Conservation (phyloP, 2,888 invertebrate genomes). For the Ormyrus rosae region DNA sequence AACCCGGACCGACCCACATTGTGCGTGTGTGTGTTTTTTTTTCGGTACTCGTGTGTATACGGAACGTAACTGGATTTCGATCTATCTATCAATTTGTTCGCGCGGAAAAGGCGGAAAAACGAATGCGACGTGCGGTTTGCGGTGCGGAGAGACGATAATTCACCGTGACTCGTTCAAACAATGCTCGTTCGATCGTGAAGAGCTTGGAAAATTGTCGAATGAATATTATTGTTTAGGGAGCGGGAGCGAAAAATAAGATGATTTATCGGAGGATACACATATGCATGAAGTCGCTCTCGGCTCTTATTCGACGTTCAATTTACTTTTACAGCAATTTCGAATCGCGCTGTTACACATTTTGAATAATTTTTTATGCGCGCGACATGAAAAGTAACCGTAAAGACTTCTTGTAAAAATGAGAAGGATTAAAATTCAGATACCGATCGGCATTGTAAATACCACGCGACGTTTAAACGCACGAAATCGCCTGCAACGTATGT, state of each 20-base stretch:
- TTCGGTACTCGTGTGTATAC: background rate
- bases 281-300: no score
- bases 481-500: background rate
- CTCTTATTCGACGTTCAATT: no score
- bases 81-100: conserved; percentile 40
- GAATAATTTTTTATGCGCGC: no score
- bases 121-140: background rate
- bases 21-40: background rate
- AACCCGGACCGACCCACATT: conserved; percentile 38
- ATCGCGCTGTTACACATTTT: no score
- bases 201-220: no score
- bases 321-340: no score
- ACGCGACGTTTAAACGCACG: background rate
- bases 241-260: no score
- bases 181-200: background rate
- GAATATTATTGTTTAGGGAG: no score
- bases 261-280: no score
- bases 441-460: background rate
- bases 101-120: background rate
- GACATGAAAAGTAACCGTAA: no score
- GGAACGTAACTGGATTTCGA: conserved; percentile 19
- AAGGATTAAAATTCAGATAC: background rate
- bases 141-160: background rate
- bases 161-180: background rate
- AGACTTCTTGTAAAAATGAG: no score